Evolutionary conservation across 2,113 vertebrate species (phyloP), one percentile per base, ranked within the genome.

Genomic region (Tachysurus fulvidraco): DNA sequence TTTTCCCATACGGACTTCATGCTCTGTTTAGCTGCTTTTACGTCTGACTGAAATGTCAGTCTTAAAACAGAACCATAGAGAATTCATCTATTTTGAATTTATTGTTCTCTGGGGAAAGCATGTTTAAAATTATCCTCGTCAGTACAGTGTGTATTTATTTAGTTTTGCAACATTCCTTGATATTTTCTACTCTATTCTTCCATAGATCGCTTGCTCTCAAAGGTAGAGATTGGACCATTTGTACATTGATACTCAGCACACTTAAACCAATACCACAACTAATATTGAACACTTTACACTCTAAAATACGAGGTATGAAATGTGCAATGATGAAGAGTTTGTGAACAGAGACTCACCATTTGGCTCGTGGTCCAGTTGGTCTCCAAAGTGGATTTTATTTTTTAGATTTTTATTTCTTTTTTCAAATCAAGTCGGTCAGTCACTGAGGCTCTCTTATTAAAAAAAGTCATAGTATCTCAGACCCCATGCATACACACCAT

Each of bases 381-480:
- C 71, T 52, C 73, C 25, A 14, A 77, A 8, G 11, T 52, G 73
- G 13, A 41, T 19, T 71, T 41, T 9, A 41, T 41, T 9, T 21
- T 10, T 11, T 46, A 10, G 2, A 10, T 23, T 44, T 28, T 77
- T 55, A 5, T 30, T 57, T 44, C 1, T 23, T 30, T 14, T n/a
- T 23, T 23, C 50, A 23, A 36, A 12, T 30, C 28, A 59, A 52
- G 8, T 13, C 25, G 73, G 10, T 65, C 57, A 67, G 50, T 80
- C n/a, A 64, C 46, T 25, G 4, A 55, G 21, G 1, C 8, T 60
- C n/a, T 60, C 21, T n/a, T 44, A 28, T 14, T 19, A 76, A n/a
- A 84, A 76, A n/a, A 84, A 76, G 19, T 85, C 60, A 83, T 67
- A 55, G 17, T 36, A 65, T 79, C 62, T 57, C 30, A 4, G 50